Base-by-base conservation (phyloP, 2,797 vertebrate species). In the Microchirus variegatus region DNA sequence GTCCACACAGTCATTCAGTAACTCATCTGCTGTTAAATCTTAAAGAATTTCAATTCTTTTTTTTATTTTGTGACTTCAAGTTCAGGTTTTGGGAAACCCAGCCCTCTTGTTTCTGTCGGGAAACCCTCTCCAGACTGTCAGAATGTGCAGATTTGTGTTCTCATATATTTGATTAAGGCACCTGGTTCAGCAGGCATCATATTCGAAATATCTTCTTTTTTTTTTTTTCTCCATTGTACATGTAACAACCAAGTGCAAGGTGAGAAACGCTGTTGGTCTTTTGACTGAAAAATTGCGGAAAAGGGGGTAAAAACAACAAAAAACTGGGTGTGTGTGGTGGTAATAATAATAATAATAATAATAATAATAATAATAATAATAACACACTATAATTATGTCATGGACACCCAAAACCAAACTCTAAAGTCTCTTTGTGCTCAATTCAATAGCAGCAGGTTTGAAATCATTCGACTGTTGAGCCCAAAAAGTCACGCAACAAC, bases 101-200 rank as follows among this genome's bases (percentile, higher is more conserved):
- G 79, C 49, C 67, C 78, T 53, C 11, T 70, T 46, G 57, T 80
- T 85, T 77, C 72, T 83, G 74, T 68, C 12, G 79, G 83, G 81
- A 77, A 80, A 81, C 59, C 79, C 86, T 82, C 83, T 87, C 70
- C 84, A 84, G 85, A 90, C 86, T 86, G 87, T 84, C 81, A 74
- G 62, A 83, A 90, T 83, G 84, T 87, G 83, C 70, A 87, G 73
- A 86, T 87, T 90, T 86, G 85, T 91, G 84, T 89, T 88, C 86
- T 90, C 70, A 51, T 89, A 78, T 82, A 73, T 89, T 86, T 88
- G 85, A 90, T 85, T 94, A 94, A 94, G 93, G 93, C 93, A 94
- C 91, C 93, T 92, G 91, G 92, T 91, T 91, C 60, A 90, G 88
- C 93, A 94, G 92, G 93, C 92, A 92, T 93, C 84, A 75, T 90